A percentile compares a stretch with the other conserved stretches of the same genome.
phyloP scores from a whole-genome alignment of 2,113 vertebrate species.

The Solenodon paradoxus region DNA sequence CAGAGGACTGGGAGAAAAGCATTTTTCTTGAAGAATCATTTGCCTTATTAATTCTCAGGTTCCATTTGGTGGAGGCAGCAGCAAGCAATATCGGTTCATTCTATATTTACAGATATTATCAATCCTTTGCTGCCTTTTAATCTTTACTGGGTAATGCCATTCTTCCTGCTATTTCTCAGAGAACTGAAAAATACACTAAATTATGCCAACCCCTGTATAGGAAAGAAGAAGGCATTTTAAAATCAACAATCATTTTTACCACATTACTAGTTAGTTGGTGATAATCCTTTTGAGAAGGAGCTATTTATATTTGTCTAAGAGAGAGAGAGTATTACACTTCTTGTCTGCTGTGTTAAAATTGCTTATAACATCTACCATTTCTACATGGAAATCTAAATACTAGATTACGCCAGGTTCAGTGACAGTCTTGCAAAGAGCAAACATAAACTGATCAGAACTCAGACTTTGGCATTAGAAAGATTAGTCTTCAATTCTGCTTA shows the following conservation, averaged over 20 bases:
- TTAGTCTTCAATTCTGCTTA: background rate
- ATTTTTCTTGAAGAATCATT: slow-evolving; percentile 31
- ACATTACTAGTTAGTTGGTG: background rate
- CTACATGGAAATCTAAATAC: background rate
- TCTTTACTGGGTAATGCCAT: background rate
- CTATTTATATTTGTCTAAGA: slow-evolving; percentile 46
- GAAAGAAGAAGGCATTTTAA: slow-evolving; percentile 16
- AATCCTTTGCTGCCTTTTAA: background rate
- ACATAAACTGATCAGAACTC: background rate
- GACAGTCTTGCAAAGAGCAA: background rate
- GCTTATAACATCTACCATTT: background rate
- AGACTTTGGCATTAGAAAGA: background rate
- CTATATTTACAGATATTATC: slow-evolving; percentile 29
- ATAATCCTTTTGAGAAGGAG: background rate
- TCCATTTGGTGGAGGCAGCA: background rate
- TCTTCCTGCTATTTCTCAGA: slow-evolving; percentile 35
- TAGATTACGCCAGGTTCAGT: background rate
- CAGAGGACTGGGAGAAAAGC: background rate
- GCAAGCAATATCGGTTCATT: background rate
- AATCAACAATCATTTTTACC: slow-evolving; percentile 8
- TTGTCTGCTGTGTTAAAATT: background rate
- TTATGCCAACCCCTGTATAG: background rate
- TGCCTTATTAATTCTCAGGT: background rate
- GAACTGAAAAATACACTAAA: slow-evolving; percentile 25
- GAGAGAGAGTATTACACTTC: background rate